These are phyloP conservation scores for Pristis pectinata DNA, from an alignment of 2,797 vertebrate species.

Conservation along the genomic window DNA sequence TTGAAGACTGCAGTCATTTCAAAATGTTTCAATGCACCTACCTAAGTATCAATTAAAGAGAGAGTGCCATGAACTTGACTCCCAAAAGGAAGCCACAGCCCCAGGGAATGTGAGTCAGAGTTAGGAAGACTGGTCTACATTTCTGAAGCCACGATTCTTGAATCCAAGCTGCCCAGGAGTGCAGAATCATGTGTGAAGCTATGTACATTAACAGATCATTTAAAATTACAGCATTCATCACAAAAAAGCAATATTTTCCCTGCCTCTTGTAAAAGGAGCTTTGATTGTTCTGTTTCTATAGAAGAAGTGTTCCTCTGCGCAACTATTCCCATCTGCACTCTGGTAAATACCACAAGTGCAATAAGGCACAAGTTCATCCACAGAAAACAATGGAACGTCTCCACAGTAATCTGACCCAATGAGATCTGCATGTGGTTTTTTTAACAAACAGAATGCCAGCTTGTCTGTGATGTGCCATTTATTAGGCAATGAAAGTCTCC, in stretches of 20 bases:
- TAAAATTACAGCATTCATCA: conserved; percentile 27
- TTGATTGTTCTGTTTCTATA: conserved; percentile 39
- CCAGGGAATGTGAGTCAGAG: background rate
- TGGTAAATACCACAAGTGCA: conserved; percentile 42
- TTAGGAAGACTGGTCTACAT: background rate
- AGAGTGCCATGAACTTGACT: background rate
- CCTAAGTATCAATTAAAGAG: background rate
- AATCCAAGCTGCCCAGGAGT: background rate
- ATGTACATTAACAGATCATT: conserved; percentile 11
- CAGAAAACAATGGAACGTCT: conserved; percentile 41
- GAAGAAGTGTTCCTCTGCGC: conserved; percentile 42
- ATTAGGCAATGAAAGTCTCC: conserved; percentile 41
- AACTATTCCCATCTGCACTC: conserved; percentile 47
- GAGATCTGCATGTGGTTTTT: conserved; percentile 40
- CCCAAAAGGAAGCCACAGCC: background rate
- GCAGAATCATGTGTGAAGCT: background rate
- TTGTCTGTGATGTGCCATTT: conserved; percentile 38
- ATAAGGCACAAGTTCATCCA: conserved; percentile 41
- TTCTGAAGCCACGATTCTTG: background rate
- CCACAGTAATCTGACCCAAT: conserved; percentile 42
- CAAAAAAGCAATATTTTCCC: conserved; percentile 29
- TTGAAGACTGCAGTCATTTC: background rate
- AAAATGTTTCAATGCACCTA: background rate
- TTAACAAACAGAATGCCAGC: conserved; percentile 41
- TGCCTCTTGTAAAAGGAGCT: conserved; percentile 8